phyloP scores from a whole-genome alignment of 2,888 invertebrate species.

The Drosophila nr. fundita region DNA sequence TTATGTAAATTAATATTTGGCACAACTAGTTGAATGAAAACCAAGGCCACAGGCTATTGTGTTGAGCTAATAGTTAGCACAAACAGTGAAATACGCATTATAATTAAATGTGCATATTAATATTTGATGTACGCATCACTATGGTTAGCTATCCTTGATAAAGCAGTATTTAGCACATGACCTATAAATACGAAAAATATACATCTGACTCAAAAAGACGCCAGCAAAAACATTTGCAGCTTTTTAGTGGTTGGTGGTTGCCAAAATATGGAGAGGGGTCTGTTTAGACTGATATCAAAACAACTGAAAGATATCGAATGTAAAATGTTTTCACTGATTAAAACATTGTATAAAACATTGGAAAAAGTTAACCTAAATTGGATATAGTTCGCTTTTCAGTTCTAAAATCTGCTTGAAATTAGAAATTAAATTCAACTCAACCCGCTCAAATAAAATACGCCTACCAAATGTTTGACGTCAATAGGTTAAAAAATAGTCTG shows the following conservation, averaged over 20 bases:
- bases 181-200: constrained; percentile 27
- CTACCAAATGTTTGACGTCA: constrained; percentile 21
- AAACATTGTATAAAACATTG: neutral
- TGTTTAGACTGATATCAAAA: neutral
- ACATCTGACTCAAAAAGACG: constrained; percentile 14
- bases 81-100: constrained; percentile 27
- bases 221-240: constrained; percentile 9
- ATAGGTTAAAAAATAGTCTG: constrained; percentile 52
- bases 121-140: constrained; percentile 5
- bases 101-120: constrained; percentile 58
- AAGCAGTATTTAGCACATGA: constrained; percentile 26
- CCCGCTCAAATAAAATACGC: constrained; percentile 3
- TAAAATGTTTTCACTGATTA: neutral
- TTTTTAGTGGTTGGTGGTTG: constrained; percentile 41
- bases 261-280: neutral
- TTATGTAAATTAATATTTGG: constrained; percentile 64
- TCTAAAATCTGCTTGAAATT: neutral
- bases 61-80: constrained; percentile 49
- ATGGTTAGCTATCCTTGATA: constrained; percentile 32
- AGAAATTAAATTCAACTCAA: neutral
- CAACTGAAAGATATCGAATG: neutral
- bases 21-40: constrained; percentile 13
- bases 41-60: constrained; percentile 9
- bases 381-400: neutral
- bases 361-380: neutral